phyloP scores from a whole-genome alignment of 1,140 invertebrate species.

The Pantala flavescens region DNA sequence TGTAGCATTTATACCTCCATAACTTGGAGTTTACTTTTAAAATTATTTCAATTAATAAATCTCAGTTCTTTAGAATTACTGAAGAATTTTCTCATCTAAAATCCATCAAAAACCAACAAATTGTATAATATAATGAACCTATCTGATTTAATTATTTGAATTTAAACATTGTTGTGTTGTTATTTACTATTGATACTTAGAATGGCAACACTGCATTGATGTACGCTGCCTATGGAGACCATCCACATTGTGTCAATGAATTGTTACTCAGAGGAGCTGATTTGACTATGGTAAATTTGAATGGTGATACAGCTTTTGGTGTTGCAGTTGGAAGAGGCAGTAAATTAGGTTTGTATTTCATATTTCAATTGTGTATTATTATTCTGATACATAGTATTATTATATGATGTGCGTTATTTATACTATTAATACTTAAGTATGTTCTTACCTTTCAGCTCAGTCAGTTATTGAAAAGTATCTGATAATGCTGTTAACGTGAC shows the following conservation, averaged over 20 bases:
- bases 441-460: conserved; percentile 32
- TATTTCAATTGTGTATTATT: neutral
- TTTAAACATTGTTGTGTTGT: no score
- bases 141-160: no score
- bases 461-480: conserved; percentile 39
- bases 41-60: no score
- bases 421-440: neutral
- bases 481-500: conserved; percentile 17
- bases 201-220: conserved; percentile 77
- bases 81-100: no score
- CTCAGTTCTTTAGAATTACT: no score
- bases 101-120: no score
- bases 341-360: conserved; percentile 34
- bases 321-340: conserved; percentile 59
- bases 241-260: conserved; percentile 74
- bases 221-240: conserved; percentile 78
- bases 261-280: conserved; percentile 66
- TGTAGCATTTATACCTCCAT: no score
- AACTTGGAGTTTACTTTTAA: no score
- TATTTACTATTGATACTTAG: conserved; percentile 33
- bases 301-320: conserved; percentile 69
- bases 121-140: no score
- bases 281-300: conserved; percentile 62
- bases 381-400: conserved; percentile 16
- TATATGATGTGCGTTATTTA: conserved; percentile 13